These are phyloP conservation scores for Acronicta aceris DNA, from an alignment of 2,888 invertebrate species.

Conservation along the genomic window DNA sequence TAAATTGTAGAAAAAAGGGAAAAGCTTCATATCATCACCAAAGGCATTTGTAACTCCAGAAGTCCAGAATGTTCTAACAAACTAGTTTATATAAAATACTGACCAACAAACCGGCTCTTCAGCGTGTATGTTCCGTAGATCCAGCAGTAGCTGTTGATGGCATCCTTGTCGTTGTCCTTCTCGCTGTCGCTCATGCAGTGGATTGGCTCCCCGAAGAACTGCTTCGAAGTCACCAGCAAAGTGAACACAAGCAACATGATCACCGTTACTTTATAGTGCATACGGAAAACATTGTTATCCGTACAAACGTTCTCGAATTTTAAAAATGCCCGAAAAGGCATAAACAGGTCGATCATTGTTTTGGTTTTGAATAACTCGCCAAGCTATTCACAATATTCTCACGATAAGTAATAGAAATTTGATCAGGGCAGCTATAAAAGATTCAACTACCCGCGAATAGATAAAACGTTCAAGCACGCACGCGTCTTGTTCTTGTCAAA, in stretches of 20 bases:
- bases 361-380: constrained; percentile 15
- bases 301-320: constrained; percentile 91
- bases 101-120: constrained; percentile 65
- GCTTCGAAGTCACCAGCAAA: constrained; percentile 93
- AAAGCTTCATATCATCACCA: too few species aligned
- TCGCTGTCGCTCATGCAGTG: constrained; percentile 90
- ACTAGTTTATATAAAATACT: not conserved
- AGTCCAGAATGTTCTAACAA: too few species aligned
- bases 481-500: not conserved
- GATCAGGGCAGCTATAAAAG: constrained; percentile 4
- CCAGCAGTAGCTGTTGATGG: constrained; percentile 94
- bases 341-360: constrained; percentile 91
- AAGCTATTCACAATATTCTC: constrained; percentile 2
- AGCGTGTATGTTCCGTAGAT: constrained; percentile 92
- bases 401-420: not conserved
- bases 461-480: too few species aligned
- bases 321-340: constrained; percentile 91
- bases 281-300: constrained; percentile 93
- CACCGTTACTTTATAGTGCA: constrained; percentile 93
- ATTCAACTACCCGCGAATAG: constrained; percentile 48
- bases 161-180: constrained; percentile 86
- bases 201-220: constrained; percentile 96
- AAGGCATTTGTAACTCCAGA: too few species aligned
- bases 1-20: too few species aligned
- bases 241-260: constrained; percentile 93